Evolutionary conservation across 2,113 vertebrate species (phyloP).

Genomic region (Hepsetus odoe): DNA sequence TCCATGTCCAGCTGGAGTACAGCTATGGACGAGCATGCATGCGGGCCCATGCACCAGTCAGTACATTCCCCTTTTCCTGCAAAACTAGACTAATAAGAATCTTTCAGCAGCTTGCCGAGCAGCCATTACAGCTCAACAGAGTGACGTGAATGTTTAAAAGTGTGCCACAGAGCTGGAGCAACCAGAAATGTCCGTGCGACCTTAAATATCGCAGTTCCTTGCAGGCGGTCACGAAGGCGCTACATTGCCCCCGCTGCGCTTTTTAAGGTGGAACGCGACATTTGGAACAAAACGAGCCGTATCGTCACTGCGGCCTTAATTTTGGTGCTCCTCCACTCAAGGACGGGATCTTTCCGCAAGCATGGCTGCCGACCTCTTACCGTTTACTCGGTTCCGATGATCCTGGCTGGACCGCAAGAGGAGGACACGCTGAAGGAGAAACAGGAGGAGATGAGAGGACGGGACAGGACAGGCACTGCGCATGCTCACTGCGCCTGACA

Average conservation of each 20-base stretch:
- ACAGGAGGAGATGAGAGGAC: constrained; percentile 30
- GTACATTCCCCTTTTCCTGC: not conserved
- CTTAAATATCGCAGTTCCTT: too few relatives aligned
- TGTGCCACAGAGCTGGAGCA: not conserved
- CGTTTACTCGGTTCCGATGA: constrained; percentile 53
- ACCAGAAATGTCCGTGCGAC: too few relatives aligned
- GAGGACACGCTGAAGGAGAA: constrained; percentile 71
- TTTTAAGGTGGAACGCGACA: too few relatives aligned
- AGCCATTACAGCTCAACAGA: too few relatives aligned
- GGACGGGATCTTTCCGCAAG: not conserved
- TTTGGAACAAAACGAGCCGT: too few relatives aligned
- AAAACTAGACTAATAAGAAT: not conserved
- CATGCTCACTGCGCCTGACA: constrained; percentile 58
- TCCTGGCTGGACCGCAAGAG: constrained; percentile 45
- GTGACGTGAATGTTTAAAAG: too few relatives aligned
- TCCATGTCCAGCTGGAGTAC: not conserved
- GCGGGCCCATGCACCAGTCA: not conserved
- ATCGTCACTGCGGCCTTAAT: not conserved
- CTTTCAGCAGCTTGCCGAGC: too few relatives aligned
- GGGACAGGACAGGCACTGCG: constrained; percentile 43
- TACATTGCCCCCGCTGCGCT: too few relatives aligned
- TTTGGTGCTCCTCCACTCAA: not conserved
- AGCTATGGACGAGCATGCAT: not conserved
- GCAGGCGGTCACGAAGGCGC: too few relatives aligned
- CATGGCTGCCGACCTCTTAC: constrained; percentile 53